Base-by-base conservation (phyloP, 2,888 invertebrate species). In the Stenotaenia linearis region DNA sequence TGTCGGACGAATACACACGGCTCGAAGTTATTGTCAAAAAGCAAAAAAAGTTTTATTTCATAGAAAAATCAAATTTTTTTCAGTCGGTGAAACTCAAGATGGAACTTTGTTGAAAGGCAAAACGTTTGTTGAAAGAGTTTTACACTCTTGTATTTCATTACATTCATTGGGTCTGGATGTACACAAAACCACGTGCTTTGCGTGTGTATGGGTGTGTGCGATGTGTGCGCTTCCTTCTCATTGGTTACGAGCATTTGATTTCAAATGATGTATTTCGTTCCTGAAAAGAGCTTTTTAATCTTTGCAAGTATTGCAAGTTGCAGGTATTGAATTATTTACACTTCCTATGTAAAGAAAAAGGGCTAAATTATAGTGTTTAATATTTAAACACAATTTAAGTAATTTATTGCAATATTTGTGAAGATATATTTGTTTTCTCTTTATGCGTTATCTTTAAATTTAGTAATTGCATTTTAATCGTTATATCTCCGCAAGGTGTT, bases 1-100 rank as follows among this genome's bases (percentile, higher is more conserved):
- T 69, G 69, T 69, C 69, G 69, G 69, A 69, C 69, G 69, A 69
- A 69, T 69, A 69, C 69, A 69, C 28, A 28, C 69, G 10, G 25
- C 69, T 69, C 9, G 15, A 45, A 28, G 28, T 69, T 69, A 23
- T 69, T 69, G 50, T 50, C 50, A 50, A 21, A 69, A 69, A 28
- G 25, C 9, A 69, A 1, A 28, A 28, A 69, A 69, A 69, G 69
- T 69, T 69, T 21, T 12, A 15, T 12, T 10, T 12, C 12, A 40
- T 15, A 18, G 1, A n/a, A n/a, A 5, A 0, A 50, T n/a, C 18
- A 50, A 0, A 45, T n/a, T 50, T 50, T 50, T 18, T 50, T 1
- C 0, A 21, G 3, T 12, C n/a, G n/a, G n/a, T n/a, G n/a, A n/a
- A n/a, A n/a, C n/a, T n/a, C n/a, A n/a, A n/a, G n/a, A n/a, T n/a